Evolutionary conservation across 2,797 vertebrate species (phyloP), one percentile per base, ranked within the genome.

Genomic region (Tokudaia tokunoshimensis): DNA sequence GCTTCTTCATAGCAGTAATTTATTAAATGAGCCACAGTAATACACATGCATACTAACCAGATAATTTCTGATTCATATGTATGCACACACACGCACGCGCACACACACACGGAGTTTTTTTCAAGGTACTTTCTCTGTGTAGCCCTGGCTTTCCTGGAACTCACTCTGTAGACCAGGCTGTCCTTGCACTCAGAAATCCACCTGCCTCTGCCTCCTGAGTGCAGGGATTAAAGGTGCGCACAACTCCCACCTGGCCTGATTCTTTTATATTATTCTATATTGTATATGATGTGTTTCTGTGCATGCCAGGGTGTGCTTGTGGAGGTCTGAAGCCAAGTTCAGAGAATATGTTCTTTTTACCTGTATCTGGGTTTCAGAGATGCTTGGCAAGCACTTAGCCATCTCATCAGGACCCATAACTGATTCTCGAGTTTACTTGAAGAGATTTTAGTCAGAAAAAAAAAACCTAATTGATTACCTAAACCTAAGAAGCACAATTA

Each of bases 391-490:
- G 67, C 29, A 84, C 59, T 47, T 63, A 65, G 59, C 37, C 24
- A 84, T 12, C 10, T 67, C 11, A 67, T 50, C 17, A 67, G 63
- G 31, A 44, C 63, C 44, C 3, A 24, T 86, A 59, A 87, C 78
- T 55, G 34, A 87, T 84, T 87, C 19, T 78, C 79, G 86, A 74
- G 81, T 92, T 93, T 85, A 95, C 78, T 61, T 92, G 70, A 94
- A 89, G 50, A 95, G 57, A 94, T 96, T 91, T 97, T 50, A 86
- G 82, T 89, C 31, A 29, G 59, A 84, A 92, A 61, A 90, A 92
- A 85, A 89, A 31, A 87, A 20, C 1, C 20, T 19, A 67, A 2
- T 76, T 93, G 67, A 85, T 94, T 89, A 91, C 75, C 89, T 94
- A 55, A 92, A 95, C 88, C 95, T 72, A 72, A 91, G 50, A 74